These are phyloP conservation scores for Ophion ellenae DNA, from an alignment of 2,888 invertebrate genomes.

Conservation along the genomic window DNA sequence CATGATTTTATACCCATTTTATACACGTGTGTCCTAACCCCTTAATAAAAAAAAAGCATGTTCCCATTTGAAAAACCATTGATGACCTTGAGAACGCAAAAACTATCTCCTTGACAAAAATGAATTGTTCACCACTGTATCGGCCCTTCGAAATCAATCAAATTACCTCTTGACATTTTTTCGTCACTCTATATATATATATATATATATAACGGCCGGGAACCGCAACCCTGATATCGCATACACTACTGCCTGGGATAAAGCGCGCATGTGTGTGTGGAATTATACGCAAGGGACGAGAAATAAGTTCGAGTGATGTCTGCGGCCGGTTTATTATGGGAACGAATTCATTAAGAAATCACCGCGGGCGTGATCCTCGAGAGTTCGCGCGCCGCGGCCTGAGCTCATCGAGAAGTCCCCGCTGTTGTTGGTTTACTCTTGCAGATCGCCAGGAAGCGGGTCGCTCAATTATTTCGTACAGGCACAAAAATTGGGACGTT, in stretches of 20 bases:
- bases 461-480: not conserved
- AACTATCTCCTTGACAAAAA: no score
- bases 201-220: conserved; percentile 38
- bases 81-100: no score
- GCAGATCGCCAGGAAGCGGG: not conserved
- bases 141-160: no score
- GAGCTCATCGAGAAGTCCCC: not conserved
- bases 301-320: conserved; percentile 36
- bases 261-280: conserved; percentile 3
- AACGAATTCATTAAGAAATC: conserved; percentile 68
- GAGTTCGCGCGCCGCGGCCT: conserved; percentile 2
- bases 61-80: no score
- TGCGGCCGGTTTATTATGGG: conserved; percentile 38
- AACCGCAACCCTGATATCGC: conserved; percentile 23
- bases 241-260: not conserved
- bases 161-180: no score
- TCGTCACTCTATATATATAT: not conserved
- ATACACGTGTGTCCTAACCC: no score
- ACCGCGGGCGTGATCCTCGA: conserved; percentile 51
- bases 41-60: no score
- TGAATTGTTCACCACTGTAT: no score
- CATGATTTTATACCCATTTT: no score
- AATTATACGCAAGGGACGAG: conserved; percentile 4
- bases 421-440: not conserved
- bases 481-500: not conserved